Evolutionary conservation across 1,140 invertebrate species (phyloP).

Genomic region (Diorhabda elongata): DNA sequence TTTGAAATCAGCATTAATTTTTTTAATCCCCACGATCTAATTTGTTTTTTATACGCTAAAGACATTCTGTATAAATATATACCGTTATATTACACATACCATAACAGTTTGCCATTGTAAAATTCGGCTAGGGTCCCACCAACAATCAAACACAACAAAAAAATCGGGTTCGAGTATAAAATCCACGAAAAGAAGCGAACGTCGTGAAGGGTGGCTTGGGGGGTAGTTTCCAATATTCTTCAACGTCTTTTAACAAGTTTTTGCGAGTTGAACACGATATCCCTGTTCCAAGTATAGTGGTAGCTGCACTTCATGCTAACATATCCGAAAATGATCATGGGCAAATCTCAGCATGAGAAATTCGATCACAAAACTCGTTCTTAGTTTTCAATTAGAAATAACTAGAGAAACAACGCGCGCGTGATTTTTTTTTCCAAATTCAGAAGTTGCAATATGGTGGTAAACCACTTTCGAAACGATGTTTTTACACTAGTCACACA

Average conservation of each 20-base stretch:
- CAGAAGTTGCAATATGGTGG: conserved; percentile 20
- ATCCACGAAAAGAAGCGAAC: conserved; percentile 21
- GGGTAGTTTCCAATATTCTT: conserved; percentile 23
- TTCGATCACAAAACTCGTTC: not conserved
- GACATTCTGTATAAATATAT: too few species aligned
- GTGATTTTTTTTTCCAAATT: conserved; percentile 11
- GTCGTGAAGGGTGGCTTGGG: conserved; percentile 32
- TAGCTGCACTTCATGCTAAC: conserved; percentile 63
- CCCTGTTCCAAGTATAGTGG: conserved; percentile 82
- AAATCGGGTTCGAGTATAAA: conserved; percentile 13
- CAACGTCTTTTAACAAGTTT: conserved; percentile 82
- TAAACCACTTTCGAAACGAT: conserved; percentile 9
- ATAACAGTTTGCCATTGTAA: conserved; percentile 43
- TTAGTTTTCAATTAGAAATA: not conserved
- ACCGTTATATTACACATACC: conserved; percentile 31
- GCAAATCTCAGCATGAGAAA: conserved; percentile 31
- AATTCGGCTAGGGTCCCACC: conserved; percentile 24
- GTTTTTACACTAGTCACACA: too few species aligned
- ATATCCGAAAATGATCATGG: conserved; percentile 24
- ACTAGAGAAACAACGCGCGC: conserved; percentile 14
- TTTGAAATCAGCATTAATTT: too few species aligned
- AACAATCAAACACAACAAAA: conserved; percentile 32
- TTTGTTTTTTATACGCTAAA: too few species aligned
- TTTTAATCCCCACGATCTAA: too few species aligned
- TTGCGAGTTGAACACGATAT: conserved; percentile 84